Evolutionary conservation across 1,140 invertebrate species (phyloP), one percentile per base, ranked within the genome.

Genomic region (Pantala flavescens): DNA sequence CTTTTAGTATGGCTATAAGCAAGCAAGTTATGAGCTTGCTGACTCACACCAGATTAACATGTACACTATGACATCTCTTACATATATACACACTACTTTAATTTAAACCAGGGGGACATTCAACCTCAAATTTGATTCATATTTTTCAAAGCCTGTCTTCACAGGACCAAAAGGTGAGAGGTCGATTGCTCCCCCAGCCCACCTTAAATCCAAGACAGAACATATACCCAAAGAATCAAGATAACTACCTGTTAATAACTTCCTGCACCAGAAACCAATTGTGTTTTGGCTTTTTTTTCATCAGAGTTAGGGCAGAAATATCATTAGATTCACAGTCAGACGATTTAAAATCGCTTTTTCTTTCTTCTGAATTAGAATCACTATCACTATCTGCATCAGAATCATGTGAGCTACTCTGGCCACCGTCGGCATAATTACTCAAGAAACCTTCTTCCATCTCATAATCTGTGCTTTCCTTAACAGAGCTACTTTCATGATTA

Each of bases 281-380:
- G 75, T 90, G 88, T 78, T 86, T 89, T 0, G 90, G 90, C 80
- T 85, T 87, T 70, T 83, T 78, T 79, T 89, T 89, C 49, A 83
- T 80, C 23, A 90, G 80, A 24, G 88, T 85, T 23, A 81, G 79
- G 19, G 85, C 86, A 70, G 80, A 81, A 72, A 84, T 83, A 16
- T 81, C 79, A 36, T 85, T 83, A 21, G 80, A 79, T 49, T 83
- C 82, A 23, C 81, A 79, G 72, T 85, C 82, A 24, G 80, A 63
- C 16, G 49, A 63, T 12, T 63, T 63, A 21, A 63, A 7, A 21
- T 63, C 49, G n/a, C 49, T 77, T 70, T 82, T 81, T 73, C 79
- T 78, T 74, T 83, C 80, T 73, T 78, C 78, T 70, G 80, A 80
- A 74, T 75, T 79, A 55, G 81, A 73, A 77, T 63, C 49, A 63